Evolutionary conservation across 2,113 vertebrate genomes (phyloP).

Genomic region (Eidolon helvum): DNA sequence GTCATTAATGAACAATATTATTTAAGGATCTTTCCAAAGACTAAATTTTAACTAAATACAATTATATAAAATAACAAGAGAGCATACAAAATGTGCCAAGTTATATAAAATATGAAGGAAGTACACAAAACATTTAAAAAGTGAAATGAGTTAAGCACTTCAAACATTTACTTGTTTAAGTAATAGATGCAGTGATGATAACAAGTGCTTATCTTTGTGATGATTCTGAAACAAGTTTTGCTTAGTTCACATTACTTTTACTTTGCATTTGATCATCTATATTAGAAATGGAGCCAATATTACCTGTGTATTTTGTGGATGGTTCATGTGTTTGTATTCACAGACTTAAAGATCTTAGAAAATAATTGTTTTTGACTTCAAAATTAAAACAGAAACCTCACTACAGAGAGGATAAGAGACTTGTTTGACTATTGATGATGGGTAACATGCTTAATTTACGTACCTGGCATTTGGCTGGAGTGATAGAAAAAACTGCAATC

Average conservation of each 20-base stretch:
- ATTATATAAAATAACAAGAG: not conserved
- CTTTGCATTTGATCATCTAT: not conserved
- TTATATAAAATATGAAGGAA: not conserved
- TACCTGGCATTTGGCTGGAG: not conserved
- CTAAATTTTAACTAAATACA: not conserved
- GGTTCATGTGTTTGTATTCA: not conserved
- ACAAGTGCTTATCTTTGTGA: not conserved
- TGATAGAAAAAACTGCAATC: not conserved
- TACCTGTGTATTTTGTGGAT: not conserved
- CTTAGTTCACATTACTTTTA: not conserved
- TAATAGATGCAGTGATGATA: not conserved
- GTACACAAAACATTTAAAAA: not conserved
- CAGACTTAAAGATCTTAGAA: not conserved
- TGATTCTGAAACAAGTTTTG: not conserved
- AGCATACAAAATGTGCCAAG: not conserved
- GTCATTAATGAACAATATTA: conserved; percentile 55
- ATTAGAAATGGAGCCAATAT: not conserved
- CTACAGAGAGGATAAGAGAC: not conserved
- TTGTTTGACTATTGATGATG: not conserved
- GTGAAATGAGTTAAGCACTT: not conserved
- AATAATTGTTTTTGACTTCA: not conserved
- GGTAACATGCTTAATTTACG: not conserved
- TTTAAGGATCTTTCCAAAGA: conserved; percentile 57
- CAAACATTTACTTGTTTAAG: not conserved
- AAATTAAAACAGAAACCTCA: not conserved